These are phyloP conservation scores for Andrena bicolor DNA, from an alignment of 2,888 invertebrate species.

Conservation along the genomic window DNA sequence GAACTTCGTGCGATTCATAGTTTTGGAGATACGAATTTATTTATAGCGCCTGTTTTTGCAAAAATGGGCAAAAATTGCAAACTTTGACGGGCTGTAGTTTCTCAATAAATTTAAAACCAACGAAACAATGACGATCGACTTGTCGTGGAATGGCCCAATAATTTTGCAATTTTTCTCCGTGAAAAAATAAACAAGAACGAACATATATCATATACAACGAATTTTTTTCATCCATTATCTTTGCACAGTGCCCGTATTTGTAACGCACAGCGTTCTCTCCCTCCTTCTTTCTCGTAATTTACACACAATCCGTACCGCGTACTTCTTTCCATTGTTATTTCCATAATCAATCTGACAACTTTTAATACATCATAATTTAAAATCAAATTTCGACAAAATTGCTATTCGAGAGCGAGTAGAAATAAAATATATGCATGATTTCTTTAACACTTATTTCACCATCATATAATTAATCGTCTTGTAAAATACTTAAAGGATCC, in stretches of 20 bases:
- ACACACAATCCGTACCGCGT: slow-evolving; percentile 16
- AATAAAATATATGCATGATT: slow-evolving; percentile 60
- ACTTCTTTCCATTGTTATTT: background rate
- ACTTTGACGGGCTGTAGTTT: no score
- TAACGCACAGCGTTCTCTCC: slow-evolving; percentile 38
- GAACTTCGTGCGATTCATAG: no score
- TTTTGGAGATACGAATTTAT: no score
- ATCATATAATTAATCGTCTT: slow-evolving; percentile 74
- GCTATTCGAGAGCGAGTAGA: slow-evolving; percentile 23
- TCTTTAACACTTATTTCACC: slow-evolving; percentile 1
- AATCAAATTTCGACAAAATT: slow-evolving; percentile 2
- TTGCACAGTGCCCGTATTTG: slow-evolving; percentile 34
- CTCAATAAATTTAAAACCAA: no score
- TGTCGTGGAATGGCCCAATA: slow-evolving; percentile 6
- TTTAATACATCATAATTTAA: slow-evolving; percentile 3
- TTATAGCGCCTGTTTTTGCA: no score
- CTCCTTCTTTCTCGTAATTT: slow-evolving; percentile 18
- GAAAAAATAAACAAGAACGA: slow-evolving; percentile 50
- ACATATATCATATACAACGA: slow-evolving; percentile 37
- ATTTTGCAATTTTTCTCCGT: slow-evolving; percentile 26
- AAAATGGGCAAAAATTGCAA: no score
- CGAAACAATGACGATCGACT: no score
- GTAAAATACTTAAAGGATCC: slow-evolving; percentile 82
- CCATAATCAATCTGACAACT: slow-evolving; percentile 25
- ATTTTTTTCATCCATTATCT: slow-evolving; percentile 19